Conservation (phyloP, 1,140 invertebrate species). For the Oryctes rhinoceros region DNA sequence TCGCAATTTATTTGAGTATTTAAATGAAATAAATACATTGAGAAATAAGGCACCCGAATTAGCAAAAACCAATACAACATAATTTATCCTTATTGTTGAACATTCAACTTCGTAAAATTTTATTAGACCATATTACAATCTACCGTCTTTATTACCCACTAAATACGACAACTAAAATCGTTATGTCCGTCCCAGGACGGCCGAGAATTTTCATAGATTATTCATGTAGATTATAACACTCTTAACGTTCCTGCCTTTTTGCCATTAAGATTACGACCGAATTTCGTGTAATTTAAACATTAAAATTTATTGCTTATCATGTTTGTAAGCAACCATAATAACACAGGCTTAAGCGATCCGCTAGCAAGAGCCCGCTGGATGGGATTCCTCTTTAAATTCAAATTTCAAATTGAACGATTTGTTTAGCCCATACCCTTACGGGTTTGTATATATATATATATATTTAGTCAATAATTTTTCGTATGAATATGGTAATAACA, state of each 20-base stretch:
- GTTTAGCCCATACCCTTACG: background rate
- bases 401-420: background rate
- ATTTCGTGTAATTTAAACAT: slow-evolving; percentile 15
- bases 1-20: too few species aligned
- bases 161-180: background rate
- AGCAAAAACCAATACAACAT: slow-evolving; percentile 1
- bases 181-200: background rate
- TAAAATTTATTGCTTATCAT: slow-evolving; percentile 16
- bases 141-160: background rate
- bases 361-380: background rate
- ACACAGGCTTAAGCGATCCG: background rate
- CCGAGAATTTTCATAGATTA: background rate
- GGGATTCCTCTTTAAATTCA: background rate
- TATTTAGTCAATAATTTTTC: background rate
- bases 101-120: background rate
- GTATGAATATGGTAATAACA: background rate
- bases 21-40: too few species aligned
- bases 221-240: slow-evolving; percentile 5
- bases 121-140: background rate
- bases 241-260: background rate
- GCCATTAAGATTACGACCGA: slow-evolving; percentile 11
- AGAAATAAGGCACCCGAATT: background rate
- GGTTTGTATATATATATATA: background rate
- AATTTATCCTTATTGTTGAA: background rate
- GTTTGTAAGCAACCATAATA: background rate